Percentiles rank a stretch among this genome's conserved stretches.
phyloP scores from a whole-genome alignment of 2,888 invertebrate species.

The Cephalotes varians region DNA sequence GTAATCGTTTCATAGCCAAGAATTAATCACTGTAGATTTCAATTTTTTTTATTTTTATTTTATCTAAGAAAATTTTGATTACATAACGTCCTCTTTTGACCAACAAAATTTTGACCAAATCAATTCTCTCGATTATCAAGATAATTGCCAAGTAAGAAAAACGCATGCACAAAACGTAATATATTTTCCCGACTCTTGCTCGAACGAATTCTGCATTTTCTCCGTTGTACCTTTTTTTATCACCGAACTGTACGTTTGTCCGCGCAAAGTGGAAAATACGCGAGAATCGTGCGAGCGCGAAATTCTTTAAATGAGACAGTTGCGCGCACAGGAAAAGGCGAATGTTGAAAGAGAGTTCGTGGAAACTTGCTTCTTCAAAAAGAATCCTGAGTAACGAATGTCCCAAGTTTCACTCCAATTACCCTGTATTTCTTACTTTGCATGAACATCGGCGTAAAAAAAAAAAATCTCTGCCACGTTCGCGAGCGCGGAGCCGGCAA shows the following conservation, averaged over 20 bases:
- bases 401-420: conserved; percentile 40
- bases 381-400: conserved; percentile 36
- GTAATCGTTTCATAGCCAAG: background rate
- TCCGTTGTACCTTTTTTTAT: background rate
- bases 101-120: background rate
- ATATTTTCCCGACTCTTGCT: conserved; percentile 3
- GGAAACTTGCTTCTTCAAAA: conserved; percentile 2
- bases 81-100: background rate
- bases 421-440: conserved; percentile 28
- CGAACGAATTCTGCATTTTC: background rate
- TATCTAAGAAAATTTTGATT: background rate
- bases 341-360: conserved; percentile 10
- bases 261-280: conserved; percentile 20
- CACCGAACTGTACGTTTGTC: conserved; percentile 1
- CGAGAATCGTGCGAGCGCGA: conserved; percentile 15
- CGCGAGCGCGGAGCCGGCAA: background rate
- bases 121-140: background rate
- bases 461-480: background rate
- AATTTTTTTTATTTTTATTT: background rate
- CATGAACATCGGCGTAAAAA: background rate
- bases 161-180: background rate
- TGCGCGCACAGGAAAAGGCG: conserved; percentile 2
- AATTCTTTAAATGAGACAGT: conserved; percentile 25
- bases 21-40: background rate
- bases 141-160: background rate